A percentile compares a stretch with the other conserved stretches of the same genome.
Conservation (phyloP, 2,797 vertebrate genomes). For the Philypnodon macrostomus region DNA sequence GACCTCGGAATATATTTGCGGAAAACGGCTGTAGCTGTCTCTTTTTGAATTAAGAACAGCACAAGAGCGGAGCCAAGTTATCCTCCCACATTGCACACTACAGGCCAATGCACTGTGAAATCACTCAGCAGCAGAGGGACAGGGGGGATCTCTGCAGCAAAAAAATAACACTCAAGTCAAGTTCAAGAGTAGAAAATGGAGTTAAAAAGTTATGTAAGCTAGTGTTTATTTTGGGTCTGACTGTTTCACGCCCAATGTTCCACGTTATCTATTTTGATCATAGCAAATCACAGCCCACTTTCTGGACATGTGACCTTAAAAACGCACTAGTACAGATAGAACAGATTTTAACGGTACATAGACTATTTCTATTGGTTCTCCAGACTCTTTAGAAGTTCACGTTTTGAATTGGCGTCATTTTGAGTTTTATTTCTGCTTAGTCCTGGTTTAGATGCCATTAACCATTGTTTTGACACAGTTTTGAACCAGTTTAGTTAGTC, state of each 20-base stretch:
- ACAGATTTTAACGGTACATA: too few relatives aligned
- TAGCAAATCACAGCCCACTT: constrained; percentile 20
- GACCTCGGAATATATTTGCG: constrained; percentile 33
- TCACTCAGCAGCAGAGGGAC: constrained; percentile 16
- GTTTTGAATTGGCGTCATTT: too few relatives aligned
- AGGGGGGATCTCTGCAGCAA: constrained; percentile 25
- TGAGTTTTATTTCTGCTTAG: too few relatives aligned
- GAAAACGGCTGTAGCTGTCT: constrained; percentile 38
- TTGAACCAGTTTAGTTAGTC: too few relatives aligned
- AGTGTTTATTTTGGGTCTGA: constrained; percentile 41
- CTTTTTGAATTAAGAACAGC: constrained; percentile 17
- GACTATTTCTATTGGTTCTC: too few relatives aligned
- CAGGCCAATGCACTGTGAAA: constrained; percentile 44
- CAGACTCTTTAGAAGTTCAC: too few relatives aligned
- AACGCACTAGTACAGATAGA: too few relatives aligned
- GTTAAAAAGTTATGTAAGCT: constrained; percentile 38
- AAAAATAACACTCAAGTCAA: constrained; percentile 32
- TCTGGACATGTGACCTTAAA: not conserved
- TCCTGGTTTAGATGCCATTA: too few relatives aligned
- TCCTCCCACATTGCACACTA: constrained; percentile 53
- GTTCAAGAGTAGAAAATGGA: constrained; percentile 39
- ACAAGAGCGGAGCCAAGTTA: constrained; percentile 27
- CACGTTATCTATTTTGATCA: constrained; percentile 17
- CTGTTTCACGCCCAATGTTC: constrained; percentile 11
- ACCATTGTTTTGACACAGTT: too few relatives aligned